Percentiles rank a stretch among this genome's conserved stretches.
Conservation (phyloP, 2,797 vertebrate species). For the Bradypus variegatus region DNA sequence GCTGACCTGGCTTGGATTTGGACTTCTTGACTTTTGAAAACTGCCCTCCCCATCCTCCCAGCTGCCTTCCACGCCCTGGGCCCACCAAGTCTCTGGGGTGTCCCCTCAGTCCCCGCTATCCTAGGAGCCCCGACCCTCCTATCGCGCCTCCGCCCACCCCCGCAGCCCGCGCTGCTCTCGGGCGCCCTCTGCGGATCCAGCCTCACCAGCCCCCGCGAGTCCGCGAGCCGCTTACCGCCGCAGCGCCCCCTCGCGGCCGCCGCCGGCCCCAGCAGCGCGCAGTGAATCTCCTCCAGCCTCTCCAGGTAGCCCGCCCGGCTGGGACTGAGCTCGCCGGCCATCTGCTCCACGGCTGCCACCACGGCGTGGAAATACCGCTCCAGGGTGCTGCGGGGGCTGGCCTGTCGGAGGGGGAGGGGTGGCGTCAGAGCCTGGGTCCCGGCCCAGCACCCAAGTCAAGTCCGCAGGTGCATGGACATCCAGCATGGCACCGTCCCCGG, state of each 20-base stretch:
- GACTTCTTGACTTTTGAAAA: background rate
- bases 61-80: background rate
- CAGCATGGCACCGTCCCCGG: too few relatives aligned
- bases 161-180: background rate
- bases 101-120: background rate
- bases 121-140: accelerated
- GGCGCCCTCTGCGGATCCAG: background rate
- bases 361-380: slow-evolving; percentile 87
- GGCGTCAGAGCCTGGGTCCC: background rate
- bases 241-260: slow-evolving; percentile 43
- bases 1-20: background rate
- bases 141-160: background rate
- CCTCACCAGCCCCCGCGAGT: accelerated
- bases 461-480: too few relatives aligned
- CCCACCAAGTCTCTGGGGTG: background rate
- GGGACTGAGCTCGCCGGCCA: slow-evolving; percentile 62
- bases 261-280: slow-evolving; percentile 68
- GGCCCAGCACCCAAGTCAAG: background rate
- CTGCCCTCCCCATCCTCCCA: background rate
- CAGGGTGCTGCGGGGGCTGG: slow-evolving; percentile 70
- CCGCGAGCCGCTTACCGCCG: slow-evolving; percentile 18
- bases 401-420: slow-evolving; percentile 67
- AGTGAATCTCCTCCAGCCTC: slow-evolving; percentile 79
- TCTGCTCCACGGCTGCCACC: slow-evolving; percentile 77
- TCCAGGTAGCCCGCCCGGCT: slow-evolving; percentile 66